Conservation (phyloP, 2,113 vertebrate genomes). For the Pleuronectes platessa region DNA sequence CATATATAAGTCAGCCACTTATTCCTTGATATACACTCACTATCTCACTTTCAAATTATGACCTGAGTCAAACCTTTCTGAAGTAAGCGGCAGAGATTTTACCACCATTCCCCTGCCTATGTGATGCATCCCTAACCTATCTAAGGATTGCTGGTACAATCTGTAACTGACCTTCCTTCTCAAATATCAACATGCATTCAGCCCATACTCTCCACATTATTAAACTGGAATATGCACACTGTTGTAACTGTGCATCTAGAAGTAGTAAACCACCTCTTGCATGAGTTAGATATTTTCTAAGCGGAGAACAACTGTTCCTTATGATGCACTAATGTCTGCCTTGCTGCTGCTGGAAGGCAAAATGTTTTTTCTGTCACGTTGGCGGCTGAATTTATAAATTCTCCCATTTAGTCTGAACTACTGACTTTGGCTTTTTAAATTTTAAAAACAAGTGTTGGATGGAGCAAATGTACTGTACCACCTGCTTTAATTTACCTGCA, state of each 20-base stretch:
- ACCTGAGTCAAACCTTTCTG: not conserved
- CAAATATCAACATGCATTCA: not conserved
- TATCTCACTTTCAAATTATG: not conserved
- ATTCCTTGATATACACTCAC: too few species aligned
- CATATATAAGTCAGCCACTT: too few species aligned
- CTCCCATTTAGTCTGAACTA: slow-evolving; percentile 11
- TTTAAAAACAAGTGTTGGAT: slow-evolving; percentile 1
- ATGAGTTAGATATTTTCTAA: not conserved
- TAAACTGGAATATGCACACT: not conserved
- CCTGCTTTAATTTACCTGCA: not conserved
- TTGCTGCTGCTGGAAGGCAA: slow-evolving; percentile 4
- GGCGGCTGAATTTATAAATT: not conserved
- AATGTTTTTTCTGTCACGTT: not conserved
- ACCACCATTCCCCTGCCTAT: not conserved
- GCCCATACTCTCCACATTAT: not conserved
- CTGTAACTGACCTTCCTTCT: too few species aligned
- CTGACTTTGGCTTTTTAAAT: slow-evolving; percentile 3
- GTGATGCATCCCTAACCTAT: not conserved
- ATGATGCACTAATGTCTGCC: slow-evolving; percentile 26
- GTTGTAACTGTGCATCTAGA: not conserved
- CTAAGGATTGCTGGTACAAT: too few species aligned
- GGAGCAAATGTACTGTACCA: not conserved
- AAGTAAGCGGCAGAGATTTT: not conserved
- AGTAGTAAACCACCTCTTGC: not conserved
- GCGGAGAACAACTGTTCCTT: slow-evolving; percentile 27